Base-by-base conservation (phyloP, 2,113 vertebrate genomes). In the Sylvietta virens region DNA sequence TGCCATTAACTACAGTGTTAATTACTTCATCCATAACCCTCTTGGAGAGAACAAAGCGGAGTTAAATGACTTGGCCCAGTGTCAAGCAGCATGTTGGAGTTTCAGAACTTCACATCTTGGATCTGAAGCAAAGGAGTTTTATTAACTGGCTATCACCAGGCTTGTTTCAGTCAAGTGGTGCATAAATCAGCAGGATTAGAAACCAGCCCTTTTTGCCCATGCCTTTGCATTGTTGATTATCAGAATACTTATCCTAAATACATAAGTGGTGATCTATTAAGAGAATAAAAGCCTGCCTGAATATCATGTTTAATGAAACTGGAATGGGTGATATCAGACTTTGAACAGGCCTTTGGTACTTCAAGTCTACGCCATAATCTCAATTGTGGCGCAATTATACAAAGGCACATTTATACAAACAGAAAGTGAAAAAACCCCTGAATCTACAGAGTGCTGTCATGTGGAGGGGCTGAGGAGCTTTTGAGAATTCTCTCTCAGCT, bases 321-420 rank as follows among this genome's bases (percentile, higher is more conserved):
- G 14, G 39, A 18, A 44, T 20, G 40, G 61, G 7, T 84, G 35
- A 45, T 27, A 16, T 11, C n/a, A 65, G 67, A 33, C 16, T 33
- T 53, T 31, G 28, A 31, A 0, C 22, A 24, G 51, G 45, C 26
- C 45, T 40, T 58, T 62, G 56, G 42, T 33, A 3, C 44, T 23
- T 64, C 50, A 53, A 40, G 4, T 48, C 56, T 27, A 15, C 0
- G 1, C 42, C 10, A 1, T 28, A 7, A 42, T 27, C 40, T 30
- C 50, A n/a, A n/a, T n/a, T n/a, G n/a, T n/a, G n/a, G n/a, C n/a
- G n/a, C n/a, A n/a, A n/a, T n/a, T n/a, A n/a, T 13, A 3, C 44
- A 51, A 42, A 83, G 40, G 15, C 48, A 15, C 30, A 0, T 44
- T 37, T 42, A 12, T 27, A 6, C 2, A 2, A 17, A 28, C 48